A percentile compares a stretch with the other conserved stretches of the same genome.
These are phyloP conservation scores for Carassius gibelio DNA, from an alignment of 2,113 vertebrate species.

Conservation along the genomic window DNA sequence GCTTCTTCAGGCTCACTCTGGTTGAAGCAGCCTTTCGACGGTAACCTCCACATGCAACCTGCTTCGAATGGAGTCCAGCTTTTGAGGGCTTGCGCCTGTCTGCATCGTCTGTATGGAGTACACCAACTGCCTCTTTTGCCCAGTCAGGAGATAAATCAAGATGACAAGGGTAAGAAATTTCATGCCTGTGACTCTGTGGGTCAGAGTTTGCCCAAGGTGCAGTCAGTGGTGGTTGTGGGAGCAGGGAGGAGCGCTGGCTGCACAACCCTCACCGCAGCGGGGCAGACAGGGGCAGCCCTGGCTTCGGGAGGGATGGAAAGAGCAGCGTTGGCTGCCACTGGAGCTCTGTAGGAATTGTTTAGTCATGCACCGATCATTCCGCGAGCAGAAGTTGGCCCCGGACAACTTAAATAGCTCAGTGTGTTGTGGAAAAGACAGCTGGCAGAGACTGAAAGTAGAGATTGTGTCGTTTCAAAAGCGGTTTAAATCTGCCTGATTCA, in stretches of 20 bases:
- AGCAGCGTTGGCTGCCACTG: slow-evolving; percentile 8
- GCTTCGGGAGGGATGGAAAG: slow-evolving; percentile 31
- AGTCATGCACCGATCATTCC: slow-evolving; percentile 36
- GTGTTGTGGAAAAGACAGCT: slow-evolving; percentile 43
- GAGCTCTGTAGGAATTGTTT: slow-evolving; percentile 43
- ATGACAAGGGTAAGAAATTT: slow-evolving; percentile 42
- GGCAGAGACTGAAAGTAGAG: slow-evolving; percentile 36
- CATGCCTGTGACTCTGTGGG: slow-evolving; percentile 20
- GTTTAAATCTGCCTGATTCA: slow-evolving; percentile 21
- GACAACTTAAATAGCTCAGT: slow-evolving; percentile 49
- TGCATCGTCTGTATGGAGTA: background rate
- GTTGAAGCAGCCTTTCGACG: background rate
- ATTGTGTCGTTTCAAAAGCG: slow-evolving; percentile 40
- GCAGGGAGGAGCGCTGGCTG: slow-evolving; percentile 1
- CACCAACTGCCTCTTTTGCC: background rate
- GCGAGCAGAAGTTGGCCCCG: slow-evolving; percentile 18
- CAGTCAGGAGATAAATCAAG: slow-evolving; percentile 36
- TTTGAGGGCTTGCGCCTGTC: background rate
- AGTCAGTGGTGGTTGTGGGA: slow-evolving; percentile 30
- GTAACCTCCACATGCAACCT: slow-evolving; percentile 1
- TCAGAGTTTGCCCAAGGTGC: slow-evolving; percentile 26
- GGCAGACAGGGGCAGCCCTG: slow-evolving; percentile 6
- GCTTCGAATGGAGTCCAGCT: background rate
- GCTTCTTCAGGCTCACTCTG: slow-evolving; percentile 5
- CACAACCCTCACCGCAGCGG: background rate